Base-by-base conservation (phyloP, 2,888 invertebrate genomes). In the Aethes cnicana region DNA sequence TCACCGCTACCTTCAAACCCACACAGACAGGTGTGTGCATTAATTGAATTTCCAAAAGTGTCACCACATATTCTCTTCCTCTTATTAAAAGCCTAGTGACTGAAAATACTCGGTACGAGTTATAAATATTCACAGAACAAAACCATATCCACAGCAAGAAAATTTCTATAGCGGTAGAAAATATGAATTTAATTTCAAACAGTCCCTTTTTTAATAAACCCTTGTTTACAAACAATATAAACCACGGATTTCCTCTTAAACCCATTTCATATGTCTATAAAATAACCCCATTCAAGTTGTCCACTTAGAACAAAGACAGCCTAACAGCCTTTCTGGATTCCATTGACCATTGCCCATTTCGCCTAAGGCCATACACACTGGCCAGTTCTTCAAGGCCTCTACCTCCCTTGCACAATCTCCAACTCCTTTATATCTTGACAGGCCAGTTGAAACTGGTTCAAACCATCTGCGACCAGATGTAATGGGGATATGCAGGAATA, bases 401-500 rank as follows among this genome's bases (percentile, higher is more conserved):
- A 59, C 68, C 55, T 59, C 58, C 59, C 57, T 63, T 46, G 32
- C 47, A 20, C 57, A 54, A 53, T 53, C 49, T 62, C 44, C 49
- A 49, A 44, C 56, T 2, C 47, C 54, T 58, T 58, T 54, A 39
- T 57, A 54, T 50, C 42, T 42, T 43, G 21, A 9, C 18, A 47
- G 72, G 39, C 65, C 81, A 67, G 42, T 57, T 57, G 64, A 67
- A 54, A 56, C 60, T 75, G 81, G 79, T 60, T 58, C 42, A 56
- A 63, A 69, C 63, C 58, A 35, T 71, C 65, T 69, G 61, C 66
- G 74, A 70, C 75, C 72, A 74, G 74, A 74, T 79, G 73, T 76
- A 77, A 80, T 68, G 74, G 75, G 76, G 78, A 72, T 76, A 72
- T 73, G 68, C 74, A 71, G 74, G 78, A 79, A 78, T 80, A 81